Base-by-base conservation (phyloP, 2,888 invertebrate genomes). In the Steinernema carpocapsae region DNA sequence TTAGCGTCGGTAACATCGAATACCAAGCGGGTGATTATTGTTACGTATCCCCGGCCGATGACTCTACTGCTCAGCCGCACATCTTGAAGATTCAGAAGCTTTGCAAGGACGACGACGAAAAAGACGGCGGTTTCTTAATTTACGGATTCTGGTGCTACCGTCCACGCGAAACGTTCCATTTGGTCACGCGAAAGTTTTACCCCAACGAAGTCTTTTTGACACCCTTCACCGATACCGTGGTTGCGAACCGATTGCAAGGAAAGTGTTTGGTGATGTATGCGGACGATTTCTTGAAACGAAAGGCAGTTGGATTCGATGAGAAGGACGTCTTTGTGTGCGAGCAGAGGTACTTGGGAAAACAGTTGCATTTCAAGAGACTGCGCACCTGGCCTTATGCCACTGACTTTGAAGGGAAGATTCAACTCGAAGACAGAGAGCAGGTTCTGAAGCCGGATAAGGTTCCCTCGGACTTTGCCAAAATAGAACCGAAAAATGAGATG, bases 311-410 rank as follows among this genome's bases (percentile, higher is more conserved):
- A 24, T 93, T 94, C 86, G 91, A 92, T 0, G 94, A 95, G 78
- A 94, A 94, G 86, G 96, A 99, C 89, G 93, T 97, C 0, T 99
- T 93, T 87, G 96, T 97, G 0, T 97, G 97, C 88, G 97, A 99
- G 89, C 95, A 94, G 22, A 91, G 95, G 4, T 99, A 99, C 89
- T 93, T 92, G 82, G 92, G 94, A 0, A 92, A 92, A 83, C 48
- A 76, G 45, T 70, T 48, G n/a, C 80, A 79, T 51, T 79, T 79
- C 75, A 74, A 79, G 51, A 73, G 75, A 19, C 73, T 83, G 17
- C 70, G 78, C 76, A 22, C 71, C 1, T 87, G 87, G 87, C 85
- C 85, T 0, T 84, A 79, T 76, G 71, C 78, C 0, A 76, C 76
- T 7, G 87, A 87, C 26, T 78, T 78, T 26, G 29, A 64, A 17